Evolutionary conservation across 2,888 invertebrate species (phyloP).

Genomic region (Eudemis profundana): DNA sequence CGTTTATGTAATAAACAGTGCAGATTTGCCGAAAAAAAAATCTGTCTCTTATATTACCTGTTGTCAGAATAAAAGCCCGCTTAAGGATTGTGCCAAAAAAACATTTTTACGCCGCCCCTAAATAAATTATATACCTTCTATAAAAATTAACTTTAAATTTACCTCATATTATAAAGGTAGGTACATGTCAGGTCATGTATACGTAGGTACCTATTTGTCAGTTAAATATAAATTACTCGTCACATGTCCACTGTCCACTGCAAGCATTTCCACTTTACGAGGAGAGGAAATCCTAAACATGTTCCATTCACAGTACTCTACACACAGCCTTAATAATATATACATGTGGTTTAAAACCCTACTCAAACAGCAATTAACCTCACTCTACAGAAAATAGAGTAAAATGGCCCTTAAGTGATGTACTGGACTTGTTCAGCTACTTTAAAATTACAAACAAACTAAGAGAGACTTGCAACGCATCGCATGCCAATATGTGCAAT

Average conservation of each 20-base stretch:
- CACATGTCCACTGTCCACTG: constrained; percentile 14
- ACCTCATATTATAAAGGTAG: too few relatives aligned
- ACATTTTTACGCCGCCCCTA: too few relatives aligned
- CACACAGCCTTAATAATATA: constrained; percentile 1
- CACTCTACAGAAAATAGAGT: constrained; percentile 6
- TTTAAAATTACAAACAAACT: constrained; percentile 7
- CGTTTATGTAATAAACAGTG: too few relatives aligned
- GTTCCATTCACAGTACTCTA: constrained; percentile 22
- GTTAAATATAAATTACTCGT: constrained; percentile 1
- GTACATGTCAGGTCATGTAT: too few relatives aligned
- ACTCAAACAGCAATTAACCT: constrained; percentile 36
- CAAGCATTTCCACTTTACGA: neutral
- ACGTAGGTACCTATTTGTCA: neutral
- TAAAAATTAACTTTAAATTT: too few relatives aligned
- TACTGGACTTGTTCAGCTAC: constrained; percentile 12
- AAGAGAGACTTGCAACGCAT: neutral
- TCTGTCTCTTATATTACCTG: too few relatives aligned
- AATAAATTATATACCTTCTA: too few relatives aligned
- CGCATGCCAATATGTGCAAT: neutral
- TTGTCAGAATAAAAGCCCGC: too few relatives aligned
- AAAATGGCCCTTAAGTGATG: constrained; percentile 12
- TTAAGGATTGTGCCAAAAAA: too few relatives aligned
- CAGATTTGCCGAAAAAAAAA: too few relatives aligned
- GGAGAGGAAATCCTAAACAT: constrained; percentile 41
- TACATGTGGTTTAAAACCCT: constrained; percentile 28